A percentile compares a stretch with the other conserved stretches of the same genome.
phyloP scores from a whole-genome alignment of 1,140 invertebrate genomes.

The Teleogryllus occipitalis region DNA sequence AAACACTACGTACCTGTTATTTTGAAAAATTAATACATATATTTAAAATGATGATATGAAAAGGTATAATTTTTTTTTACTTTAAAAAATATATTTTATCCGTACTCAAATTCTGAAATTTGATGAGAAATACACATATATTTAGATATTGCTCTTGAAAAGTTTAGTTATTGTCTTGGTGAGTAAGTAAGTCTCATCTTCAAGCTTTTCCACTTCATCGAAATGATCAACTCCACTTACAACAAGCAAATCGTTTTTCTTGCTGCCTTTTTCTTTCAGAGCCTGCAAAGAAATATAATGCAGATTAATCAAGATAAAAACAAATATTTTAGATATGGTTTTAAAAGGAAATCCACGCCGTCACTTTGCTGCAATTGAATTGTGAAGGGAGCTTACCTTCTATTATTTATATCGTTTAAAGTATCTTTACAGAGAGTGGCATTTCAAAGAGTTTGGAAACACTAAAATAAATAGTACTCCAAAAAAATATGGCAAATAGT shows the following conservation, averaged over 20 bases:
- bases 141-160: background rate
- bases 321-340: background rate
- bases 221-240: background rate
- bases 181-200: background rate
- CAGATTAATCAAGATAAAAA: background rate
- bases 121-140: too few relatives aligned
- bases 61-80: too few relatives aligned
- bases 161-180: background rate
- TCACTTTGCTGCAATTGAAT: background rate
- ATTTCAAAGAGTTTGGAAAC: background rate
- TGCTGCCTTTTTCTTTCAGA: background rate
- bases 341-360: background rate
- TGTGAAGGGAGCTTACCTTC: background rate
- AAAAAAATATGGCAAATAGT: background rate
- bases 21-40: too few relatives aligned
- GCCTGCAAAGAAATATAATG: background rate
- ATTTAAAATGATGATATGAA: too few relatives aligned
- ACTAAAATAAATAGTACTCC: background rate
- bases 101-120: too few relatives aligned
- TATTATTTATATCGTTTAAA: background rate
- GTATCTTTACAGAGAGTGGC: background rate
- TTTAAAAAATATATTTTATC: too few relatives aligned
- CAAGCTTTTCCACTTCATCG: background rate
- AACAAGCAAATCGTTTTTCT: background rate
- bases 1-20: too few relatives aligned